Base-by-base conservation (phyloP, 2,113 vertebrate species). In the Caranx melampygus region DNA sequence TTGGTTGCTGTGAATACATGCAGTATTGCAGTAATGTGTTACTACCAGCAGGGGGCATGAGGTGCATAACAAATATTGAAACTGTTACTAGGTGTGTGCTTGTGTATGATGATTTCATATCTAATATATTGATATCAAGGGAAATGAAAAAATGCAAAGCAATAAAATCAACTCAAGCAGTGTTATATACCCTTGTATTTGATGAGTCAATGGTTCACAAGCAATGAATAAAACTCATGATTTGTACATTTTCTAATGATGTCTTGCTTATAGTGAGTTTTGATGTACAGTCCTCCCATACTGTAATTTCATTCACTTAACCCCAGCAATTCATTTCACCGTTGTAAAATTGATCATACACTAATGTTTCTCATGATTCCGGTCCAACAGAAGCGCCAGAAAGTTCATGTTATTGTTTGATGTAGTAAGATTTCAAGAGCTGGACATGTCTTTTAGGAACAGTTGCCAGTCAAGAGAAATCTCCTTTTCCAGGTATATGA, bases 151-250 rank as follows among this genome's bases (percentile, higher is more conserved):
- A 65, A 80, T 67, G 54, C 20, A 77, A 74, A 69, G 73, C n/a
- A 85, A 80, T 67, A 79, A 89, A 89, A 54, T 26, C 59, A 79
- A 86, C 51, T 67, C 59, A 69, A 60, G 57, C 34, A 72, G 21
- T 71, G 40, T 89, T 90, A 40, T 71, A 63, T 73, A 90, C 81
- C 59, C 79, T 90, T 93, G 84, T 93, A 93, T 92, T 94, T 92
- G 68, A 91, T 85, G 64, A 89, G 51, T 87, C 78, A 80, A 83
- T 90, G 79, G 74, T 89, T 92, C 71, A 85, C 87, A 90, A 87
- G 90, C 80, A 89, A 87, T 79, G 45, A 82, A 79, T 72, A 78
- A 91, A 89, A 87, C 49, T 84, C 69, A 82, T 51, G 59, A 82
- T 82, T 86, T 59, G 76, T 83, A 89, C 85, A 90, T 85, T 81